A percentile compares a stretch with the other conserved stretches of the same genome.
Conservation (phyloP, 64 coral and sea anemone species). For the Astreopora myriophthalma region DNA sequence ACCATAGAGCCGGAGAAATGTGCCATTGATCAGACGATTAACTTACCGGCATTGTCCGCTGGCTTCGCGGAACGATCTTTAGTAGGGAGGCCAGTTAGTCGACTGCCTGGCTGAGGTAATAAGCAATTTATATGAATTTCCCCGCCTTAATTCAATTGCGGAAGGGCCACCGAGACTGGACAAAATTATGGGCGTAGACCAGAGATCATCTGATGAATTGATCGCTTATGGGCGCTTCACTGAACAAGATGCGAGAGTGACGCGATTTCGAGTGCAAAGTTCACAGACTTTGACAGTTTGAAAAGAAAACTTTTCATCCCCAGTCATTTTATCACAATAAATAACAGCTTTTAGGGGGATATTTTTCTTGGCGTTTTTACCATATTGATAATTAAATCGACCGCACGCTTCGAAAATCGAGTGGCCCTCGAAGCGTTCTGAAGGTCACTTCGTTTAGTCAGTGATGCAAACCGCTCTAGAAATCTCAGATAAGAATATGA, state of each 20-base stretch:
- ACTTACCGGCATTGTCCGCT: not conserved
- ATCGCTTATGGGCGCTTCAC: not conserved
- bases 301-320: not conserved
- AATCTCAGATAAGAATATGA: not conserved
- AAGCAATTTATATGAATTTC: slow-evolving; percentile 1
- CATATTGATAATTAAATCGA: not conserved
- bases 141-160: not conserved
- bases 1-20: not conserved
- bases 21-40: not conserved
- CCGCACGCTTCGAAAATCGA: not conserved
- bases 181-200: not conserved
- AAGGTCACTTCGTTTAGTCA: not conserved
- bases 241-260: not conserved
- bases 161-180: not conserved
- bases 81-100: not conserved
- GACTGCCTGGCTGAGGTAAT: not conserved
- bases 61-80: not conserved
- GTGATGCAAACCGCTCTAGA: not conserved
- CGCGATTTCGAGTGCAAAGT: not conserved
- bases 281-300: not conserved
- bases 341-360: not conserved
- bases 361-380: not conserved
- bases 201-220: not conserved
- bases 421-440: not conserved
- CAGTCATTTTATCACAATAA: not conserved